A percentile compares a stretch with the other conserved stretches of the same genome.
Evolutionary conservation across 2,113 vertebrate species (phyloP).

Genomic region (Puffinus mauretanicus): DNA sequence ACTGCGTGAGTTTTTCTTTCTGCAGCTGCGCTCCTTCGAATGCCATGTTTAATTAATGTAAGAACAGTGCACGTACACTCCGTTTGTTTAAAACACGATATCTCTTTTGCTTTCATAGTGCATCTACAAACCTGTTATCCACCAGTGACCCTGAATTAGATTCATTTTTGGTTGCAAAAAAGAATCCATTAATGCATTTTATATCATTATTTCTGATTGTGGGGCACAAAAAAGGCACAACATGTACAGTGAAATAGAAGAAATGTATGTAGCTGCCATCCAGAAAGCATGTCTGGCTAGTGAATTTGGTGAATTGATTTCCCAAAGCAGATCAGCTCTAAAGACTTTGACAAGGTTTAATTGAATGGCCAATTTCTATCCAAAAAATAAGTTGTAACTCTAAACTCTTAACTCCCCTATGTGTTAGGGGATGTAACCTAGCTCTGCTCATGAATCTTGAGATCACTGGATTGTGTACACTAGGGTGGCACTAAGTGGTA

Average conservation of each 20-base stretch:
- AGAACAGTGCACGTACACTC: background rate
- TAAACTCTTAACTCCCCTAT: background rate
- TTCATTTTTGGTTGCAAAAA: background rate
- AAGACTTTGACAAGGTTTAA: background rate
- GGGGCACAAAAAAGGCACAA: background rate
- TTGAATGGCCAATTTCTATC: background rate
- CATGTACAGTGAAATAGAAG: background rate
- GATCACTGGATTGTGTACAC: background rate
- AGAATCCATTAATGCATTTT: background rate
- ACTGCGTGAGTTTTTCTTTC: background rate
- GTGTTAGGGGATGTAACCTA: background rate
- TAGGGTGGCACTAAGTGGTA: background rate
- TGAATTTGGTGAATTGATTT: background rate
- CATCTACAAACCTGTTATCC: background rate
- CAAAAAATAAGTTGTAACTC: background rate
- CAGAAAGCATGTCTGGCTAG: background rate
- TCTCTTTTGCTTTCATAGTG: background rate
- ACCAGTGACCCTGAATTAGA: background rate
- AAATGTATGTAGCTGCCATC: background rate
- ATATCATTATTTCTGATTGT: background rate
- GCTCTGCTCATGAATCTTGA: background rate
- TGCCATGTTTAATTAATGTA: conserved; percentile 37
- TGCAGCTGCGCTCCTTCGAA: background rate
- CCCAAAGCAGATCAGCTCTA: background rate
- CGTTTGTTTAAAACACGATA: background rate